Evolutionary conservation across 2,113 vertebrate genomes (phyloP), one percentile per base, ranked within the genome.

Genomic region (Serilophus lunatus): DNA sequence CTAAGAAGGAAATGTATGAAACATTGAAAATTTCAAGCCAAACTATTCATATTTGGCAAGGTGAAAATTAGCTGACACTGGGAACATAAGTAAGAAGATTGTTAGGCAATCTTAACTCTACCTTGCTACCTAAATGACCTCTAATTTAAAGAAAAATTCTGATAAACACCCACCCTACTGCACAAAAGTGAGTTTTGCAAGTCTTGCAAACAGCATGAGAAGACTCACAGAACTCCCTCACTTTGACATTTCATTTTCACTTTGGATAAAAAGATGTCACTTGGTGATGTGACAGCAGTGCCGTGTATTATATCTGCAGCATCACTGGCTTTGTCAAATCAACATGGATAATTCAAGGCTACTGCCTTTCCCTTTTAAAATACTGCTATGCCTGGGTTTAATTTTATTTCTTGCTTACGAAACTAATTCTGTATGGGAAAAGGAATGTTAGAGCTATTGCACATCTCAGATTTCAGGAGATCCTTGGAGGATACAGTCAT

Each of bases 211-310:
- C 76, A 91, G 61, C 59, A 33, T 9, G 3, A 90, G 82, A 96
- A 94, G 85, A 93, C 74, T 92, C 69, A 80, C 53, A 93, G 90
- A 94, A 51, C 79, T 79, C 29, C 61, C 84, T 81, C 54, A 90
- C 70, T 86, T 96, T 96, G 91, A 94, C 31, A 91, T 97, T 97
- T 96, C 77, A 96, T 97, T 96, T 96, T 92, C 94, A 93, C 85
- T 95, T 90, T 87, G 75, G 86, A 97, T 97, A 95, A 96, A 96
- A 93, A 84, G 94, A 92, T 92, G 56, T 79, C 92, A 75, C 63
- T 94, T 94, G 47, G 50, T 95, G 91, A 96, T 71, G 78, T 96
- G 86, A 96, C 89, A 93, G 77, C 66, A 89, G 71, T 78, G 71
- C 50, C 7, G 6, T 71, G 79, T 74, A 86, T 96, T 91, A 77